Evolutionary conservation across 2,888 invertebrate genomes (phyloP).

Genomic region (Epinotia demarniana): DNA sequence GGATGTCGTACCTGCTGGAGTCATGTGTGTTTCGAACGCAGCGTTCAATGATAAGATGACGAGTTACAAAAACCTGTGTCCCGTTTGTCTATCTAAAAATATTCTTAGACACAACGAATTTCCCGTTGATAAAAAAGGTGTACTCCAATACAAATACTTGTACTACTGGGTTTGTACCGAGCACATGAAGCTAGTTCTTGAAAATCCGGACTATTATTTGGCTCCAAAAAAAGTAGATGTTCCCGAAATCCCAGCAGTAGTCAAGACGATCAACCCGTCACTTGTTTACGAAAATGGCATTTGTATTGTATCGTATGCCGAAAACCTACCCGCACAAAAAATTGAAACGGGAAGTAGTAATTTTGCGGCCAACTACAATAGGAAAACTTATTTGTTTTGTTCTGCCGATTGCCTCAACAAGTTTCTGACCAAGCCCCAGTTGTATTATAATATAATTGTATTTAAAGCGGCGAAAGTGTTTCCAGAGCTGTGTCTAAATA

Average conservation of each 20-base stretch:
- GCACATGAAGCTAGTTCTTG: conserved; percentile 79
- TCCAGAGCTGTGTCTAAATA: conserved; percentile 72
- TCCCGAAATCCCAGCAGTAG: conserved; percentile 81
- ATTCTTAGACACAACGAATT: conserved; percentile 68
- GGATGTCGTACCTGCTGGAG: conserved; percentile 76
- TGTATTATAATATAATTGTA: conserved; percentile 78
- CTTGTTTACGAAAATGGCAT: conserved; percentile 82
- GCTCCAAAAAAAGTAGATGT: conserved; percentile 56
- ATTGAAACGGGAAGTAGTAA: conserved; percentile 73
- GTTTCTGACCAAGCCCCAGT: conserved; percentile 80
- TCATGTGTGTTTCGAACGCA: conserved; percentile 84
- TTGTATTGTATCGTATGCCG: conserved; percentile 86
- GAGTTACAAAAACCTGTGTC: conserved; percentile 83
- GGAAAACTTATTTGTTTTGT: conserved; percentile 85
- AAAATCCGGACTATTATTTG: conserved; percentile 73
- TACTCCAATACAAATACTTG: conserved; percentile 81
- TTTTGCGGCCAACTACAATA: conserved; percentile 78
- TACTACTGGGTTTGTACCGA: conserved; percentile 86
- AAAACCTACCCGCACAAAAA: conserved; percentile 77
- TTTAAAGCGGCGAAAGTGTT: conserved; percentile 67
- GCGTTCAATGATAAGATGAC: conserved; percentile 81
- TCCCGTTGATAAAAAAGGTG: conserved; percentile 81
- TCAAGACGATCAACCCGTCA: conserved; percentile 68
- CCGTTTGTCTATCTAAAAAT: conserved; percentile 81
- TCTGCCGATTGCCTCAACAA: conserved; percentile 74